Evolutionary conservation across 2,888 invertebrate species (phyloP).

Genomic region (Euspilapteryx auroguttella): DNA sequence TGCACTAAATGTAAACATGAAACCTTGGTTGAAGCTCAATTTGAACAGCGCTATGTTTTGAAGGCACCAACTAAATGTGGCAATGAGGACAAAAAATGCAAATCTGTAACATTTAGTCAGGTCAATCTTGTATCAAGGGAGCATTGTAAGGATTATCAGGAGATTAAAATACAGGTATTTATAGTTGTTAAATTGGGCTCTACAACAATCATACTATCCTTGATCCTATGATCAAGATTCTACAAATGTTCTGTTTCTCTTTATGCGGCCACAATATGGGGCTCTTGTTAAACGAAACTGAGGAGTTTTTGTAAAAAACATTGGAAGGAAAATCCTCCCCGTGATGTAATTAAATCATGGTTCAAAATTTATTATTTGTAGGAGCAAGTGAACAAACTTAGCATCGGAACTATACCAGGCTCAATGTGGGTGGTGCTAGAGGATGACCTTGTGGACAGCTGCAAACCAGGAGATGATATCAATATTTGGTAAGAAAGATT

Average conservation of each 20-base stretch:
- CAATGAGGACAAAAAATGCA: constrained; percentile 54
- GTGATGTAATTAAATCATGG: too few species aligned
- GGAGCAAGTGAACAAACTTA: constrained; percentile 76
- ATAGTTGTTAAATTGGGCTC: too few species aligned
- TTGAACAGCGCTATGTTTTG: constrained; percentile 65
- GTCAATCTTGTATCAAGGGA: constrained; percentile 60
- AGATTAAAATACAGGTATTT: constrained; percentile 77
- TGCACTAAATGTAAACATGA: constrained; percentile 78
- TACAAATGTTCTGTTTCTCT: too few species aligned
- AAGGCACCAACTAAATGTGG: constrained; percentile 58
- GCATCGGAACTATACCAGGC: constrained; percentile 72
- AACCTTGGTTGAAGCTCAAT: constrained; percentile 67
- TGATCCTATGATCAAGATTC: too few species aligned
- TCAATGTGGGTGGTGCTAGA: constrained; percentile 78
- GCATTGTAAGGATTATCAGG: constrained; percentile 80
- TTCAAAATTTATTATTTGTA: too few species aligned
- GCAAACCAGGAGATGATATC: constrained; percentile 89
- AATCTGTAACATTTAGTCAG: constrained; percentile 53
- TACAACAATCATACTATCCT: too few species aligned
- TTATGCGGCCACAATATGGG: too few species aligned
- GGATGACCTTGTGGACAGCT: constrained; percentile 83
- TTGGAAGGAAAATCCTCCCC: too few species aligned
- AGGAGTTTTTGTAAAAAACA: too few species aligned
- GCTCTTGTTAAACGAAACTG: too few species aligned
- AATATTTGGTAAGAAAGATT: constrained; percentile 68